Evolutionary conservation across 2,888 invertebrate genomes (phyloP), one percentile per base, ranked within the genome.

Genomic region (Conistra vaccinii): DNA sequence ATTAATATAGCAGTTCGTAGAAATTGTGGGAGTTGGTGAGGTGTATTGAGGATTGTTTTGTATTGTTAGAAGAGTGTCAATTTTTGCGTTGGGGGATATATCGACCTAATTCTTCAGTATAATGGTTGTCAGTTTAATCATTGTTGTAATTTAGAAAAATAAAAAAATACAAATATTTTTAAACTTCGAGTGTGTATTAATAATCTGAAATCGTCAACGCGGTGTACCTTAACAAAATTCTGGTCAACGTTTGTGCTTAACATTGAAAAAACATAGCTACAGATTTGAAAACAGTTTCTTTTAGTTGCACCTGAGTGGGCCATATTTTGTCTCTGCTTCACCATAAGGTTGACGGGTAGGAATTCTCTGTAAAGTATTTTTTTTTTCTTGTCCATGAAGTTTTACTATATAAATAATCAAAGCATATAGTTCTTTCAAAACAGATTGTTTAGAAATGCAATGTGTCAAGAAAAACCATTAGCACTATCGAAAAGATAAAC

Each of bases 1-100:
- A 39, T 39, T 63, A 53, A 32, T 78, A 55, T 20, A 68, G 42
- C 35, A 20, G 69, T 68, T 45, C 14, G 29, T 17, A 9, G 75
- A 45, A 63, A 74, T 23, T 79, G 20, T 67, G 26, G 6, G 17
- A 45, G 53, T 29, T 29, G 23, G 42, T 26, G 14, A 3, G 7
- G 20, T 68, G 39, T 75, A 48, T 63, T 58, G 32, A 3, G 26
- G 35, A 48, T 73, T 55, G 63, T 48, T 63, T 68, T 9, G 14
- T 14, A 2, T 29, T 74, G 20, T 32, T 29, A 32, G 14, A 23
- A 23, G 26, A 61, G 39, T 65, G n/a, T 14, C 10, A 32, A 4
- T 61, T 42, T 2, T 60, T 76, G n/a, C n/a, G 14, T 17, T 3
- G 2, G 10, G 6, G 5, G 10, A 14, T 55, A 69, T 4, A 45